Evolutionary conservation across 2,888 invertebrate genomes (phyloP).

Genomic region (Apodemia mormo): DNA sequence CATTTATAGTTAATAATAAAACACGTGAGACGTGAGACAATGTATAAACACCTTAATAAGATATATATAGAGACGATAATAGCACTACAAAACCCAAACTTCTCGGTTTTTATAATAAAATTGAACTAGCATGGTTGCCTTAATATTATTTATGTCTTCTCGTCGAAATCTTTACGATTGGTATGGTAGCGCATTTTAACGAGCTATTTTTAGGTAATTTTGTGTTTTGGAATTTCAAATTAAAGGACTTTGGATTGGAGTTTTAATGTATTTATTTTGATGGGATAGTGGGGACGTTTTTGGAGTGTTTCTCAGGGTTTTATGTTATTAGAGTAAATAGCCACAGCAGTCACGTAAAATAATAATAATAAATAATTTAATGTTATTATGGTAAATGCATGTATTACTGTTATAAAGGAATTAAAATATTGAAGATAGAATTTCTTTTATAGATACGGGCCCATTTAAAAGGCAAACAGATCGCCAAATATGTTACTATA

Average conservation of each 20-base stretch:
- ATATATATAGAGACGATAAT: background rate
- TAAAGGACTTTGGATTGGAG: slow-evolving; percentile 20
- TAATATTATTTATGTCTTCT: slow-evolving; percentile 74
- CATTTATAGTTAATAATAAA: slow-evolving; percentile 15
- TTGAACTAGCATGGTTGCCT: slow-evolving; percentile 52
- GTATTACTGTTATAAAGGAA: no score
- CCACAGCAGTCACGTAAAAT: background rate
- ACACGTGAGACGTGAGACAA: background rate
- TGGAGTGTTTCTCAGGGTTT: background rate
- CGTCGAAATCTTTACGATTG: slow-evolving; percentile 57
- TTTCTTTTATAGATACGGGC: no score
- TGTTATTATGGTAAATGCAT: no score
- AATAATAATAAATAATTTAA: background rate
- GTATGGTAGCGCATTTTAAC: slow-evolving; percentile 54
- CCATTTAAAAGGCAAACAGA: no score
- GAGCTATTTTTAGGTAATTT: slow-evolving; percentile 60
- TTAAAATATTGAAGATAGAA: no score
- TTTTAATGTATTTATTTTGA: slow-evolving; percentile 11
- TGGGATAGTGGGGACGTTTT: background rate
- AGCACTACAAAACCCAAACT: background rate
- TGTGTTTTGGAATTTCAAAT: slow-evolving; percentile 48
- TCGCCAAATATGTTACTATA: no score
- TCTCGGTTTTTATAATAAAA: slow-evolving; percentile 32
- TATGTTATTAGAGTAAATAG: background rate
- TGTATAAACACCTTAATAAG: background rate